A percentile compares a stretch with the other conserved stretches of the same genome.
phyloP scores from a whole-genome alignment of 2,113 vertebrate species.

The Ceyx margarethae region DNA sequence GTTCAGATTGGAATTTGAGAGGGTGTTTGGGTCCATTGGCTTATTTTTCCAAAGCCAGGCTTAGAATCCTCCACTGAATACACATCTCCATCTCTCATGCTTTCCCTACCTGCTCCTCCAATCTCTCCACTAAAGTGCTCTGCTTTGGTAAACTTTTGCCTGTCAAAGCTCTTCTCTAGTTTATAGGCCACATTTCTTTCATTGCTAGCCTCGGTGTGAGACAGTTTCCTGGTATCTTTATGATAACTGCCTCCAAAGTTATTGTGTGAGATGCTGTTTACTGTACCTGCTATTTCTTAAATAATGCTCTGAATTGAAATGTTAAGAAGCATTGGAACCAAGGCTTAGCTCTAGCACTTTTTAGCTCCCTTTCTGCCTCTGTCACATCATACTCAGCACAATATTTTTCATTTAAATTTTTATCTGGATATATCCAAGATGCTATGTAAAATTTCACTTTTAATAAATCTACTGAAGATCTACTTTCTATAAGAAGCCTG shows the following conservation, averaged over 20 bases:
- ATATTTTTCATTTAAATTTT: background rate
- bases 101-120: background rate
- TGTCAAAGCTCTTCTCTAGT: background rate
- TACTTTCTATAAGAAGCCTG: background rate
- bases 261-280: background rate
- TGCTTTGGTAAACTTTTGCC: background rate
- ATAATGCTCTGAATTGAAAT: background rate
- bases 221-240: background rate
- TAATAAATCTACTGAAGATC: background rate
- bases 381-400: background rate
- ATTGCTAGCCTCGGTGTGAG: background rate
- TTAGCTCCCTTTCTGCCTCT: background rate
- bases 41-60: background rate
- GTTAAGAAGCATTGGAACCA: background rate
- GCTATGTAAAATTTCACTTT: background rate
- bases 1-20: background rate
- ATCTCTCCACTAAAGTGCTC: background rate
- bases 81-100: background rate
- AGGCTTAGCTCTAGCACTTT: background rate
- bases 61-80: background rate
- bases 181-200: background rate
- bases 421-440: background rate
- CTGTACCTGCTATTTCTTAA: background rate
- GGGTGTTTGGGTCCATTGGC: background rate
- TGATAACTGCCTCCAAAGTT: background rate